Base-by-base conservation (phyloP, 2,888 invertebrate species). In the Catocala fraxini region DNA sequence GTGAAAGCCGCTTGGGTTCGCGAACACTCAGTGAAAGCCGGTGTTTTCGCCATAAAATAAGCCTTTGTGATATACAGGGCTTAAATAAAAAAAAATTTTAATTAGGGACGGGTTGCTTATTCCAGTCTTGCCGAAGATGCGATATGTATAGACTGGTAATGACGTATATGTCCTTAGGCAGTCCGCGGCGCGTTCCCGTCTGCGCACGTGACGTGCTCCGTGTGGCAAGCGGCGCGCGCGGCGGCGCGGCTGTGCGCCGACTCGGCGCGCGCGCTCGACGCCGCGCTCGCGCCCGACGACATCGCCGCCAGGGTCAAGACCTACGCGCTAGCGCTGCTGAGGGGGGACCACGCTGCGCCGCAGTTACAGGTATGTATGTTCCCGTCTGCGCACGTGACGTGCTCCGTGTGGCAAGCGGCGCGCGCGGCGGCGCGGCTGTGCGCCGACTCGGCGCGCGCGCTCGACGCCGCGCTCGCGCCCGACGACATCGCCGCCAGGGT, bases 391-490 rank as follows among this genome's bases (percentile, higher is more conserved):
- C 94, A 94, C 86, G 91, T 93, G 73, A 91, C 93, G 10, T 90
- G 91, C 62, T 92, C 90, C 0, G 93, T 94, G 65, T 94, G 93
- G 93, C 94, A 94, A 53, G 92, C 91, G 55, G 75, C 92, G 1
- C 80, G 89, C 0, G 88, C 91, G 1, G 80, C 83, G 5, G 87
- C 86, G 0, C 69, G 81, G 0, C 75, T 81, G 1, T 78, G 83
- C 13, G 61, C 60, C 0, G 86, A 81, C 6, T 6, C 68, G 77
- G 0, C 67, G 77, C 4, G 80, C 54, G 53, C 75, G 73, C 63
- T 65, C 66, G 34, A 60, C 79, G 65, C 83, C 0, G 59, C 78
- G 9, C 59, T 85, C 0, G 64, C 79, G 0, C 51, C 67, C 0
- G 75, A 79, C 10, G 92, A 91, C 66, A 78, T 88, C 0, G 89